Base-by-base conservation (phyloP, 2,888 invertebrate genomes). In the Drosophila kambysellisi region DNA sequence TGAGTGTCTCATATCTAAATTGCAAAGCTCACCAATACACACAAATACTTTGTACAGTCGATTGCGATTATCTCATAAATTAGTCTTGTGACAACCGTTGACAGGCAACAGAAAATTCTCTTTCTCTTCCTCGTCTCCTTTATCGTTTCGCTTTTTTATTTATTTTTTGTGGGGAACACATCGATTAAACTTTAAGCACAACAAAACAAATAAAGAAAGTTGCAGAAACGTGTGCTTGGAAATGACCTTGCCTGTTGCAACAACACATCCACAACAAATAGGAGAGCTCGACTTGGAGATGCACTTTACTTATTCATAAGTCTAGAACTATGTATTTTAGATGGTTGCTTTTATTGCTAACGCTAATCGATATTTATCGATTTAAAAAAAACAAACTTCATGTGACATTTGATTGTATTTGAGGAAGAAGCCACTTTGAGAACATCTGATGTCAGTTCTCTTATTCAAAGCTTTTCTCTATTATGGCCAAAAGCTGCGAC, bases 21-120 rank as follows among this genome's bases (percentile, higher is more conserved):
- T 71, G 70, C 70, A 77, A 58, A 54, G 64, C 70, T 50, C 51
- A 68, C 70, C 6, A 68, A 67, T 60, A 68, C 67, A 67, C 33
- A 64, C 62, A 51, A 52, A 48, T 48, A 68, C 54, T 37, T 51
- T 59, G 67, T 32, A 32, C 56, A 25, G 51, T 30, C 54, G 76
- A 76, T 80, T 76, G 74, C 84, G 88, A 92, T 91, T 92, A 89
- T 89, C 83, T 85, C 84, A 85, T 81, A 82, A 88, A 90, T 88
- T 80, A 86, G 90, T 91, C 90, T 91, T 89, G 91, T 91, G 92
- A 92, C 90, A 91, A 81, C 76, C 82, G 81, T 78, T 81, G 84
- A 88, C 85, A 82, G 76, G 66, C 62, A 63, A 76, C 60, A 60
- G 54, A 70, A 46, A 46, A 8, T 46, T 46, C 25, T 46, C 25